Conservation (phyloP, 1,140 invertebrate genomes). For the Trichomalopsis sarcophagae region DNA sequence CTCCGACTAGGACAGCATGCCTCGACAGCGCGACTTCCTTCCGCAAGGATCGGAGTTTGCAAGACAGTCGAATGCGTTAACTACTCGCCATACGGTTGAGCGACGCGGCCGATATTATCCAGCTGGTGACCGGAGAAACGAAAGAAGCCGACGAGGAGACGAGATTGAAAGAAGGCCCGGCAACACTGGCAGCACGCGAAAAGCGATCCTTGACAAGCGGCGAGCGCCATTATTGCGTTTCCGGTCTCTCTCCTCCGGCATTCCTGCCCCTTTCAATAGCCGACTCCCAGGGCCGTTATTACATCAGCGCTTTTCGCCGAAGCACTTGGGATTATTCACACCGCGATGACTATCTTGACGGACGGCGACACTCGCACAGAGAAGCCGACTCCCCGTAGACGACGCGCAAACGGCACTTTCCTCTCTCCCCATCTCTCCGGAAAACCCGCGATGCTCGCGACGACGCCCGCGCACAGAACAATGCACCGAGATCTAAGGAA, state of each 20-base stretch:
- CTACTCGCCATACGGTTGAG: constrained; percentile 27
- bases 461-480: not conserved
- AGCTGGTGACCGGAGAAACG: not conserved
- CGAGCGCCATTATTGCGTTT: constrained; percentile 68
- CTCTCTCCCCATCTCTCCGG: no score
- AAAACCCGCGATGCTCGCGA: no score
- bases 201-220: constrained; percentile 64
- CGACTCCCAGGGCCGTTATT: constrained; percentile 2
- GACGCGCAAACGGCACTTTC: no score
- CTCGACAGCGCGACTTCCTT: no score
- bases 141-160: not conserved
- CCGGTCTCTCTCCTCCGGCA: constrained; percentile 59
- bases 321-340: not conserved
- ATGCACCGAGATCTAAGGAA: not conserved
- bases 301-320: constrained; percentile 2
- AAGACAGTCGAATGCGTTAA: not conserved
- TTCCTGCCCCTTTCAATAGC: not conserved
- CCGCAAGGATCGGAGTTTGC: not conserved
- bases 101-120: not conserved
- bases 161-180: not conserved
- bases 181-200: not conserved
- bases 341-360: not conserved
- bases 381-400: not conserved
- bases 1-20: no score
- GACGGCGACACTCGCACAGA: not conserved